Base-by-base conservation (phyloP, 2,888 invertebrate species). In the Epiblema foenella region DNA sequence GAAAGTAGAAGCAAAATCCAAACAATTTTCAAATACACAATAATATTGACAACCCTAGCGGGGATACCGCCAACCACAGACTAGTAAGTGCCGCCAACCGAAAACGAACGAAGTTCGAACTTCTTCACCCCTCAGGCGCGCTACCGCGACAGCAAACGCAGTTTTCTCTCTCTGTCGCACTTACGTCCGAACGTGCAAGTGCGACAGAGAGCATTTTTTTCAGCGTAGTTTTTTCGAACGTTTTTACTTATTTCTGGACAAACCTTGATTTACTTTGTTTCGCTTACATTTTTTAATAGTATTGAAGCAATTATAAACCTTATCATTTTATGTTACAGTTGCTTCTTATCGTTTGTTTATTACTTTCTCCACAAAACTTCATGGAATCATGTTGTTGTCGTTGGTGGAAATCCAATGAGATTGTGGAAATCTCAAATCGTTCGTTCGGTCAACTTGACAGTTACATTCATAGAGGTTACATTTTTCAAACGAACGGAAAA, bases 401-500 rank as follows among this genome's bases (percentile, higher is more conserved):
- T 8, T 66, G 24, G 17, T 15, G n/a, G 15, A 1, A 51, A 4
- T 37, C 18, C 24, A 33, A 11, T 49, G n/a, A n/a, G n/a, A n/a
- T n/a, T n/a, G n/a, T n/a, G n/a, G n/a, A n/a, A n/a, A n/a, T n/a
- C n/a, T n/a, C n/a, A n/a, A n/a, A n/a, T n/a, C n/a, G n/a, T n/a
- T n/a, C n/a, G n/a, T n/a, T n/a, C n/a, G n/a, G n/a, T 42, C 42
- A 42, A 42, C 29, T 46, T 65, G 42, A 18, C 57, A 65, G 29
- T 57, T 57, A 46, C n/a, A n/a, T n/a, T n/a, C n/a, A n/a, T n/a
- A n/a, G n/a, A n/a, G 42, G 5, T 42, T 67, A 56, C 56, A 9
- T 29, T 67, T 60, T 68, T 68, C 60, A 68, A 68, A 60, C 17
- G 42, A 68, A 62, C 68, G 68, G 60, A 68, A 54, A 62, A 62